Evolutionary conservation across 1,140 invertebrate species (phyloP), one percentile per base, ranked within the genome.

Genomic region (Brachionus rubens): DNA sequence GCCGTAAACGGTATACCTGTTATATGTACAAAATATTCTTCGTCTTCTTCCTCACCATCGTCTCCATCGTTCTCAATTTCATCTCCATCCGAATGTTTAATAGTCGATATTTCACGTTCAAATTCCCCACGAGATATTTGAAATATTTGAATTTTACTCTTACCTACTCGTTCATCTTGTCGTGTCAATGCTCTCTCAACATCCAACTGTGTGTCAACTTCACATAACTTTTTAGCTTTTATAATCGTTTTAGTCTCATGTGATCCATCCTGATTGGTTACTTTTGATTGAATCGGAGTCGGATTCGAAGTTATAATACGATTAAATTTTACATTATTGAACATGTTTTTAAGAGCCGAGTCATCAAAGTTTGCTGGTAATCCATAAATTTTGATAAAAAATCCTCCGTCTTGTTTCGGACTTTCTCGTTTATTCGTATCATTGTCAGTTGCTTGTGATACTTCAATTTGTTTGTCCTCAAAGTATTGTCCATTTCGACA

Each of bases 401-500:
- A 48, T 4, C 68, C 46, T 1, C 1, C 19, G 40, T 9, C 16
- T n/a, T 65, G 59, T 33, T 30, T 65, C 33, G 19, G 6, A 7
- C 26, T 24, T 52, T 52, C 33, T 36, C 33, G 0, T 24, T 12
- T 21, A 28, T 7, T 65, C 59, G 21, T 12, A n/a, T 24, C n/a
- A n/a, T n/a, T n/a, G n/a, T 65, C 59, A 43, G 19, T 24, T 3
- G 36, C 12, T 41, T 65, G 76, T 7, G 62, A 43, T 2, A 86
- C 78, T 46, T 82, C 78, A 14, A 85, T 78, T 30, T 56, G 50
- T 24, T 77, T 79, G 36, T 80, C 80, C 28, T 79, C 77, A 65
- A 83, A 76, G 36, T 79, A 79, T 47, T 79, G 80, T 12, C 80
- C 87, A 80, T 88, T 87, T 2, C 81, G 79, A n/a, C 82, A 83